A percentile compares a stretch with the other conserved stretches of the same genome.
These are phyloP conservation scores for Ischnura elegans DNA, from an alignment of 2,888 invertebrate species.

Conservation along the genomic window DNA sequence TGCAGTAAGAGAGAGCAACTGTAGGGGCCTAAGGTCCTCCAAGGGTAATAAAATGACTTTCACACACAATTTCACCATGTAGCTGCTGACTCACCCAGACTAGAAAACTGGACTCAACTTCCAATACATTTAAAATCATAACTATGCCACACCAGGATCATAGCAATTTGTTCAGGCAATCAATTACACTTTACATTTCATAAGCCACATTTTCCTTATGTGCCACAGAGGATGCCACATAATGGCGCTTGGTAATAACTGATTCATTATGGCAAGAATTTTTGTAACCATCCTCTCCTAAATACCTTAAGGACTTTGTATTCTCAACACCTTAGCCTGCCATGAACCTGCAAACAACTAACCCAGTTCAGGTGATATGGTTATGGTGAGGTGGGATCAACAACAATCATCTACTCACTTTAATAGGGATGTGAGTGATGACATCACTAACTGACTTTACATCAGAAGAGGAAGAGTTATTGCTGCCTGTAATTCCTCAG, in stretches of 20 bases:
- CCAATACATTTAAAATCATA: conserved; percentile 40
- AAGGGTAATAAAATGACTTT: conserved; percentile 60
- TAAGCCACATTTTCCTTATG: conserved; percentile 32
- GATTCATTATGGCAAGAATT: conserved; percentile 60
- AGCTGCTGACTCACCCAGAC: conserved; percentile 66
- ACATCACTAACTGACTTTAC: conserved; percentile 47
- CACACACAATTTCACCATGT: conserved; percentile 61
- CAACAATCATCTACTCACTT: conserved; percentile 55
- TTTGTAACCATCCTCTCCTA: conserved; percentile 42
- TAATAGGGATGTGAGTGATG: conserved; percentile 45
- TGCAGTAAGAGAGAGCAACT: conserved; percentile 60
- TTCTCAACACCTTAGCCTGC: conserved; percentile 64
- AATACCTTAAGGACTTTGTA: conserved; percentile 49
- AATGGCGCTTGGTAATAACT: background rate
- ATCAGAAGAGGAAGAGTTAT: conserved; percentile 55
- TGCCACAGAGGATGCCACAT: conserved; percentile 25
- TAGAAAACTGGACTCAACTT: conserved; percentile 66
- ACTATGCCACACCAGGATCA: conserved; percentile 65
- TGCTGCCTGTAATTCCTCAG: conserved; percentile 58
- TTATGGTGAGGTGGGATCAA: conserved; percentile 64
- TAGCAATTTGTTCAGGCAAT: conserved; percentile 61
- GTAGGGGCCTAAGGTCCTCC: conserved; percentile 65
- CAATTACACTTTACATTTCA: conserved; percentile 48
- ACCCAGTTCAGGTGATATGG: conserved; percentile 64
- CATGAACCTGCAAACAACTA: conserved; percentile 64